Evolutionary conservation across 2,113 vertebrate species (phyloP).

Genomic region (Serilophus lunatus): DNA sequence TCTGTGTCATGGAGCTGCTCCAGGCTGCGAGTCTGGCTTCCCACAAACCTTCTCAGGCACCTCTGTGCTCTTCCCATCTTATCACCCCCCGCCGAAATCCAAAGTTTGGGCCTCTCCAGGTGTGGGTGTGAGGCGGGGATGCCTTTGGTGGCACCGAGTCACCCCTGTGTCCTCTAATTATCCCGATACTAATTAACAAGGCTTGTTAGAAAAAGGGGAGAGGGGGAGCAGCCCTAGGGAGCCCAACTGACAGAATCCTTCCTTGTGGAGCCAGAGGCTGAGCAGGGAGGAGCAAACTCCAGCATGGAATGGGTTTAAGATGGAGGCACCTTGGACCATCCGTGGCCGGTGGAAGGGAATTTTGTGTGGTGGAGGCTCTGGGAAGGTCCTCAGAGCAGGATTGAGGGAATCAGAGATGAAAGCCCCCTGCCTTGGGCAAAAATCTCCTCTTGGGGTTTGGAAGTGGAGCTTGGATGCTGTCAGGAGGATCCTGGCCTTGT

Average conservation of each 20-base stretch:
- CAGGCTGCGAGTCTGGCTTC: rapidly evolving
- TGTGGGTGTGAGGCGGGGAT: not conserved
- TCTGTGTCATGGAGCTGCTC: rapidly evolving
- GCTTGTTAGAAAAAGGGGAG: not conserved
- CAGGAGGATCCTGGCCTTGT: not conserved
- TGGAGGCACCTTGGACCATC: not conserved
- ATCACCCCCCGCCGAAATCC: rapidly evolving
- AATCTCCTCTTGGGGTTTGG: not conserved
- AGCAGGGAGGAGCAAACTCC: not conserved
- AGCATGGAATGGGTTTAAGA: not conserved
- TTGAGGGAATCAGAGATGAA: not conserved
- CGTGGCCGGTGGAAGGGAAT: not conserved
- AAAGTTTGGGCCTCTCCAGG: rapidly evolving
- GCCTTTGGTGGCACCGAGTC: not conserved
- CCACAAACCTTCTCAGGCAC: not conserved
- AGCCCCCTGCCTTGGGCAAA: not conserved
- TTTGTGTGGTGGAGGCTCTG: rapidly evolving
- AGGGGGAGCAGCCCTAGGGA: not conserved
- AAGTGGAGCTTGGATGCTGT: not conserved
- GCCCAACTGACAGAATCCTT: not conserved
- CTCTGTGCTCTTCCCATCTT: not conserved
- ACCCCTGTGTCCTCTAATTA: not conserved
- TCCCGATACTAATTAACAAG: not conserved
- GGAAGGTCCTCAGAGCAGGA: not conserved
- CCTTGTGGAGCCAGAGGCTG: not conserved